Base-by-base conservation (phyloP, 2,113 vertebrate genomes). In the Scomber japonicus region DNA sequence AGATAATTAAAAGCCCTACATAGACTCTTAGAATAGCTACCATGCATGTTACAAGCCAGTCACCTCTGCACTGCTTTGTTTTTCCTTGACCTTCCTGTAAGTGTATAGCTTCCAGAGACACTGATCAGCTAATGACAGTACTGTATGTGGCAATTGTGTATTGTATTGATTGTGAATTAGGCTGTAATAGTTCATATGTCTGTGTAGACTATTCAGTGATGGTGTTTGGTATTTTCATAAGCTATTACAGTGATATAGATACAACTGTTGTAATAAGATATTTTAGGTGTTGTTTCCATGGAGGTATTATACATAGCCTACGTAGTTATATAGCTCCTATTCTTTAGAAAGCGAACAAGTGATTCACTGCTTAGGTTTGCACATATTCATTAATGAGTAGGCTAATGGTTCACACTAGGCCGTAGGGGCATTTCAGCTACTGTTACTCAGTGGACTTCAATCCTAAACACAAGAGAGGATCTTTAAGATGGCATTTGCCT, bases 1-100 rank as follows among this genome's bases (percentile, higher is more conserved):
- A 64, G 79, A 75, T 81, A 66, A 87, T 89, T 84, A 81, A 77
- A 85, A 74, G 75, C 71, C 78, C 71, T 45, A 15, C 64, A 57
- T 49, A 71, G 86, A 65, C 54, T 71, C 81, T 71, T 13, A 83
- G 67, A 87, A 85, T 85, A 89, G 80, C 78, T 19, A 1, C 65
- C 51, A 80, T 50, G 1, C 64, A 30, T 51, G 71, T 80, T 62
- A 44, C 50, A 16, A 3, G n/a, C 15, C 59, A 70, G 81, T 82
- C 73, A 69, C 19, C 11, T 13, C 68, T 49, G 35, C 53, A 27
- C 67, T 17, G 35, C 11, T 54, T 65, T 78, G 51, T 74, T 46
- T 74, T 46, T 16, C 8, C 50, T 56, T 16, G 49, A 17, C 31
- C 27, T 55, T 11, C 24, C 11, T 30, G 15, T 14, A 24, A 46